Base-by-base conservation (phyloP, 2,797 vertebrate species). In the Todus mexicanus region DNA sequence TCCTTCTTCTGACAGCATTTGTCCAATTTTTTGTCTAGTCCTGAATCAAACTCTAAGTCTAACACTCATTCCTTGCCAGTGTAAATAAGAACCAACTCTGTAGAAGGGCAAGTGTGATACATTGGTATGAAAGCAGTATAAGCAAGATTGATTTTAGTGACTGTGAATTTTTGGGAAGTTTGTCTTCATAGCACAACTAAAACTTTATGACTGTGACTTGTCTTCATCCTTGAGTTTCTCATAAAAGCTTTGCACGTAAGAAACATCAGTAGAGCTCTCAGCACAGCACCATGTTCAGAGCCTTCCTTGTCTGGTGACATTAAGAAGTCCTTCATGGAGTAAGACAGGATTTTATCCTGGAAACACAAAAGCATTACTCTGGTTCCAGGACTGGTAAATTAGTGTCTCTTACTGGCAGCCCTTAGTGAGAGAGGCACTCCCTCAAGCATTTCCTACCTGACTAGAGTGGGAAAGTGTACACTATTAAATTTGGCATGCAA, bases 391-490 rank as follows among this genome's bases (percentile, higher is more conserved):
- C 63, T 77, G 42, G 45, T 57, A 76, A 91, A 81, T 79, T 80
- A 65, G 27, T 8, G 2, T 66, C 42, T 73, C 56, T n/a, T 54
- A 43, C 59, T 72, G 53, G 43, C 42, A 88, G 51, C 42, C 42
- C 19, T 57, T 25, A 20, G 50, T 85, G 69, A 87, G 35, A 47
- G 27, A 84, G 59, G 38, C 45, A 78, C 38, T 91, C 53, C 72
- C 73, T 94, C 72, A 78, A 77, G 64, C 43, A 61, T 93, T 92
- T 96, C 83, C 95, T 66, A 81, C 94, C 96, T 95, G 83, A 87
- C 73, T 79, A 27, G 71, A 80, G 37, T 89, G 61, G 76, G 38
- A 38, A 96, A 87, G 69, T 40, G 35, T 72, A 69, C 31, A 59
- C 87, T 94, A 90, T 84, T 97, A 92, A 84, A 90, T 91, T 73